Base-by-base conservation (phyloP, 2,113 vertebrate genomes). In the Notiomystis cincta region DNA sequence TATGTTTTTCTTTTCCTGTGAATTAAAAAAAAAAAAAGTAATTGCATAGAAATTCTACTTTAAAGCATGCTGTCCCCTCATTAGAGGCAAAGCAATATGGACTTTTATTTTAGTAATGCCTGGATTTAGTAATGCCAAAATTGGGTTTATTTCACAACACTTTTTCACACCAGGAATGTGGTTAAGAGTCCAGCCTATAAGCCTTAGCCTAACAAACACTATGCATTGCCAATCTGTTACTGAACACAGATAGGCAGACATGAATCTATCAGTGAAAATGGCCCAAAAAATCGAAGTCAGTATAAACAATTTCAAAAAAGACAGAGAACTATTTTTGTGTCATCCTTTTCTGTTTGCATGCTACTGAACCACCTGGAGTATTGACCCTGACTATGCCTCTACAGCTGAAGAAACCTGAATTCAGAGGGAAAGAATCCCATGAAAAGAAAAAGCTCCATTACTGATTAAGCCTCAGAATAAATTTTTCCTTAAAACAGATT, bases 1-100 rank as follows among this genome's bases (percentile, higher is more conserved):
- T 94, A 35, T 0, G 95, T 51, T 95, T 98, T 66, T 21, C 83
- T 56, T 93, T 97, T 61, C 51, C 98, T 98, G 58, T 2, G 93
- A 92, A 92, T 35, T 89, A 5, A 40, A 65, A 72, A 58, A 65
- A 16, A 25, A 45, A 13, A 19, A n/a, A 53, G 60, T 40, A 66
- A 61, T 12, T 62, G 21, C 51, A 86, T 15, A 38, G 48, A 7
- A 15, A 15, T 73, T 71, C 51, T 71, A 7, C 17, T 87, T 80
- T 57, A 50, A 87, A 40, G 15, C 21, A 78, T 24, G 20, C 9
- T n/a, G 10, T 45, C 6, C 9, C 3, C 24, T 71, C 40, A 76
- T 37, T 47, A 47, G 10, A 89, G 31, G 23, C 15, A 83, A 90
- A 82, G 62, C 2, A 50, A 42, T 28, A 72, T 15, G 69, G 19